Evolutionary conservation across 2,797 vertebrate genomes (phyloP).

Genomic region (Darevskia mixta): DNA sequence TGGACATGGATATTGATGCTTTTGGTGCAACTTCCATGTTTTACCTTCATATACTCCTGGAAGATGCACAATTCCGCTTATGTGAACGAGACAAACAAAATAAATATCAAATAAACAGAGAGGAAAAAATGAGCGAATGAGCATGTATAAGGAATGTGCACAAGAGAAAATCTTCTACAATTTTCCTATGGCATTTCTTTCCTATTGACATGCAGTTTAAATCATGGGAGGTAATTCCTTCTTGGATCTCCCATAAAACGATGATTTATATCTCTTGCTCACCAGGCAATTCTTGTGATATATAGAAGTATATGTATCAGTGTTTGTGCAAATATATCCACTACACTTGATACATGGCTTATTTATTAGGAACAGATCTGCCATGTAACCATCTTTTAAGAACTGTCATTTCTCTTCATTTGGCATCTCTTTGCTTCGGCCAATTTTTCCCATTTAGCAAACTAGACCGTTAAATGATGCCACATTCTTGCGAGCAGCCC

Average conservation of each 20-base stretch:
- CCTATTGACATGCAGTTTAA: slow-evolving; percentile 59
- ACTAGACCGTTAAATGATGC: slow-evolving; percentile 36
- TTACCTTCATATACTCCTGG: slow-evolving; percentile 15
- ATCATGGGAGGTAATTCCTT: slow-evolving; percentile 52
- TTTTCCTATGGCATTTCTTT: slow-evolving; percentile 54
- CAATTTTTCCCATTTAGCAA: slow-evolving; percentile 33
- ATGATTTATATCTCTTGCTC: slow-evolving; percentile 53
- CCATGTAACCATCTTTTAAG: slow-evolving; percentile 33
- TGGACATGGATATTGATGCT: neutral
- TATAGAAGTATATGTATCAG: slow-evolving; percentile 60
- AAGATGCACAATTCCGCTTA: slow-evolving; percentile 1
- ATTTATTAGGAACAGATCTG: slow-evolving; percentile 55
- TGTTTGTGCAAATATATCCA: slow-evolving; percentile 48
- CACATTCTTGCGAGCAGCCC: neutral
- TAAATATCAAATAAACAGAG: slow-evolving; percentile 57
- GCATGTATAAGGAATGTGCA: slow-evolving; percentile 28
- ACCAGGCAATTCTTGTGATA: slow-evolving; percentile 50
- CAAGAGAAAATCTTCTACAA: slow-evolving; percentile 44
- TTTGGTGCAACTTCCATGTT: neutral
- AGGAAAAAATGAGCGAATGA: slow-evolving; percentile 51
- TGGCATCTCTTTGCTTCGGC: rapidly evolving
- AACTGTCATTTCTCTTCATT: slow-evolving; percentile 45
- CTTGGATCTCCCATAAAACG: slow-evolving; percentile 43
- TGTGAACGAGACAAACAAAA: slow-evolving; percentile 37
- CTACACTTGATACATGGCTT: slow-evolving; percentile 46